These are phyloP conservation scores for Brachionus paranguensis DNA, from an alignment of 1,140 invertebrate genomes.

Conservation along the genomic window DNA sequence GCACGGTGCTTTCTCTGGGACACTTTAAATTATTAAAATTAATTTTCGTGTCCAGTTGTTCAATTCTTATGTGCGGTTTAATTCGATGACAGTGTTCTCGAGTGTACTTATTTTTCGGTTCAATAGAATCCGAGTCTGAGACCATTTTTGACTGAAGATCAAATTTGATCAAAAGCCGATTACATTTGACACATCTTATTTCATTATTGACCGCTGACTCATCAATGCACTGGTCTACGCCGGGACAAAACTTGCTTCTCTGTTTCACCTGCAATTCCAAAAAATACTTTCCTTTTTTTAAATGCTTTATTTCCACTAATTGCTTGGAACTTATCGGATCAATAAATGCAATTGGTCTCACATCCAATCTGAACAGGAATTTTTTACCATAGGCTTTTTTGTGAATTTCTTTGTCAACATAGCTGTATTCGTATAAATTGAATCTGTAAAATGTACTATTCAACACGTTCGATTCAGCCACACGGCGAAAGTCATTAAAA, in stretches of 20 bases:
- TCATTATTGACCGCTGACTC: not conserved
- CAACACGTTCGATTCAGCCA: not conserved
- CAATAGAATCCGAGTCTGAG: not conserved
- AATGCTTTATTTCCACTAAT: not conserved
- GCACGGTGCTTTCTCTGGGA: not conserved
- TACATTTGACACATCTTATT: not conserved
- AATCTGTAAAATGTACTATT: not conserved
- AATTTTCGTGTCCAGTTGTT: not conserved
- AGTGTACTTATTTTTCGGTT: not conserved
- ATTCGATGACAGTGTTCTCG: not conserved
- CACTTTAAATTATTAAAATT: not conserved
- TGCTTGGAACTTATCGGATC: not conserved
- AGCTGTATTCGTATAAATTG: not conserved
- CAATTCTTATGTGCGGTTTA: not conserved
- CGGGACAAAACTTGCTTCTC: not conserved
- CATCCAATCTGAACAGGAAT: not conserved
- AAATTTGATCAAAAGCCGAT: not conserved
- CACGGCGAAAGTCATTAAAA: not conserved
- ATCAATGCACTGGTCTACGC: not conserved
- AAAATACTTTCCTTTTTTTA: constrained; percentile 3
- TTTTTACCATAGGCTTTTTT: not conserved
- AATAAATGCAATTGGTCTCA: not conserved
- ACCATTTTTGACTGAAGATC: not conserved
- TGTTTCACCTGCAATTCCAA: not conserved
- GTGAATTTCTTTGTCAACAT: not conserved